Percentiles rank a stretch among this genome's conserved stretches.
Evolutionary conservation across 2,797 vertebrate genomes (phyloP).

Genomic region (Echiichthys vipera): DNA sequence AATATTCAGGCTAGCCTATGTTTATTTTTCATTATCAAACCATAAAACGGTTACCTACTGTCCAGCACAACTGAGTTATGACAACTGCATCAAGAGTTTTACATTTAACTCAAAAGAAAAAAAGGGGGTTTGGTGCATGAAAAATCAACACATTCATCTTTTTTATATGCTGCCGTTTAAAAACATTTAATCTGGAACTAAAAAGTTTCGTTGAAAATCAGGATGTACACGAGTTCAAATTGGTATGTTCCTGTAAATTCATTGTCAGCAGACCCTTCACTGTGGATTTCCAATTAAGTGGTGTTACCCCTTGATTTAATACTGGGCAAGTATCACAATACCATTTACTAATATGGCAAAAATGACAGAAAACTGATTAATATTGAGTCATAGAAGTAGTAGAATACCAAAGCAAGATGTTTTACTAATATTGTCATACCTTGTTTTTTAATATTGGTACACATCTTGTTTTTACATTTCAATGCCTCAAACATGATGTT

Average conservation of each 20-base stretch:
- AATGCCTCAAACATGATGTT: slow-evolving; percentile 26
- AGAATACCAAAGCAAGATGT: background rate
- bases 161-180: slow-evolving; percentile 57
- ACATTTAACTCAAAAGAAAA: slow-evolving; percentile 59
- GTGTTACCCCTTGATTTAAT: background rate
- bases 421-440: slow-evolving; percentile 19
- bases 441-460: slow-evolving; percentile 27
- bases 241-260: slow-evolving; percentile 30
- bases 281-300: slow-evolving; percentile 14
- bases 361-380: slow-evolving; percentile 5
- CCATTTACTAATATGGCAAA: slow-evolving; percentile 10
- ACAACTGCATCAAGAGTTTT: slow-evolving; percentile 48
- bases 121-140: slow-evolving; percentile 44
- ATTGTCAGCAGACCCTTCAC: slow-evolving; percentile 10
- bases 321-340: slow-evolving; percentile 34
- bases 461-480: slow-evolving; percentile 29
- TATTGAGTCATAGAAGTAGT: background rate
- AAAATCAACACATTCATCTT: slow-evolving; percentile 53
- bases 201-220: slow-evolving; percentile 37
- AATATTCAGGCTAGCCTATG: slow-evolving; percentile 68
- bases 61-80: slow-evolving; percentile 59
- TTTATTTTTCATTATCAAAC: slow-evolving; percentile 65
- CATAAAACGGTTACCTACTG: slow-evolving; percentile 61
- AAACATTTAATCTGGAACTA: slow-evolving; percentile 12
- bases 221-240: slow-evolving; percentile 15